Evolutionary conservation across 2,113 vertebrate genomes (phyloP), one percentile per base, ranked within the genome.

Genomic region (Merops nubicus): DNA sequence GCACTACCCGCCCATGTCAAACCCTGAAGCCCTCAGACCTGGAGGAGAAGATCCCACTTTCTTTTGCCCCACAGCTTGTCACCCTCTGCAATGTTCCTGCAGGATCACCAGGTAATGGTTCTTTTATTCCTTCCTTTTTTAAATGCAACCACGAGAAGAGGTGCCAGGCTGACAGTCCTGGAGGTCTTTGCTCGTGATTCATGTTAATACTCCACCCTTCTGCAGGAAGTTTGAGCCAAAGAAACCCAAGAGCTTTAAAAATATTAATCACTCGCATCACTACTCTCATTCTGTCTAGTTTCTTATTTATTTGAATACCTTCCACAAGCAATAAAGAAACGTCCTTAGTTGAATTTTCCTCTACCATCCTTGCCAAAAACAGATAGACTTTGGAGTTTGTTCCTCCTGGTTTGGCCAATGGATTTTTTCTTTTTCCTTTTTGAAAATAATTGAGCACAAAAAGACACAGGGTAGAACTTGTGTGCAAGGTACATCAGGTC

Each of bases 281-380:
- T 59, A 51, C 40, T 62, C 16, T 14, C 20, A 33, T 36, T 91
- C 88, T 85, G 50, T 33, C 76, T 51, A 6, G 14, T 64, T 90
- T 88, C 81, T 92, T 70, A 88, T 79, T 95, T 92, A 90, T 64
- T 84, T 96, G 70, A 93, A 70, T 36, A 81, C 12, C 47, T 91
- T 54, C 88, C 68, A 69, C 48, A 60, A 57, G 85, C 48, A 92
- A 57, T 34, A 92, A 75, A 38, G 64, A 91, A 91, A 93, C 8
- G 45, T 36, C 31, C 40, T 68, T 48, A 33, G 7, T 18, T 75
- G 38, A 75, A 57, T 85, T 92, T 85, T 92, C 74, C 48, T 82
- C 62, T 79, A 31, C 36, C 38, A 57, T 40, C 62, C 65, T 26
- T 89, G 76, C 91, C 92, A 93, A 73, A 81, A 78, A 1, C 38